Evolutionary conservation across 2,888 invertebrate species (phyloP).

Genomic region (Caenorhabditis sp.): DNA sequence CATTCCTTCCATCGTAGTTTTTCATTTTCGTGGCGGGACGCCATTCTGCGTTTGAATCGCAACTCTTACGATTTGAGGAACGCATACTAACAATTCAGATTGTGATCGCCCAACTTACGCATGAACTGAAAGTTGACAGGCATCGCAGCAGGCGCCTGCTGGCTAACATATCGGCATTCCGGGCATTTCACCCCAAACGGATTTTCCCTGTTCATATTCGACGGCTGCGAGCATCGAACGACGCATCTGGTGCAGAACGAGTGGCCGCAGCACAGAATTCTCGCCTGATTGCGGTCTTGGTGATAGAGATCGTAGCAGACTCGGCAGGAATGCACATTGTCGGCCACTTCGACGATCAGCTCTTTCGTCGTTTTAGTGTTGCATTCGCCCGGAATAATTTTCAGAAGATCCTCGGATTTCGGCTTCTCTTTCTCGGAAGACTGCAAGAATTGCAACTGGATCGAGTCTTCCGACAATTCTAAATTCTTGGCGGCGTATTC

Average conservation of each 20-base stretch:
- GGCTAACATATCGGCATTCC: constrained; percentile 45
- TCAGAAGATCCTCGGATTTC: background rate
- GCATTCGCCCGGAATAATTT: background rate
- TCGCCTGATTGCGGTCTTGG: constrained; percentile 24
- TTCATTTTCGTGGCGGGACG: too few species aligned
- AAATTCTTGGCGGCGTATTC: too few species aligned
- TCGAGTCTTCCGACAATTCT: too few species aligned
- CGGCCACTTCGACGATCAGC: constrained; percentile 27
- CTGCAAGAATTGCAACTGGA: too few species aligned
- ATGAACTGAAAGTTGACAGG: constrained; percentile 66
- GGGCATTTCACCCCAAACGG: constrained; percentile 48
- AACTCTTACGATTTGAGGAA: too few species aligned
- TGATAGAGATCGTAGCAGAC: constrained; percentile 52
- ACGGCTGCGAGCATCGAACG: constrained; percentile 8
- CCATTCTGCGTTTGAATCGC: too few species aligned
- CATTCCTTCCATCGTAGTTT: too few species aligned
- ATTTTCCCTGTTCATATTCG: background rate
- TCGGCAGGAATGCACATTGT: constrained; percentile 43
- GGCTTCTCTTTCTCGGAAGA: background rate
- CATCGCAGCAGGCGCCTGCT: constrained; percentile 27
- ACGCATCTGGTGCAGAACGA: constrained; percentile 62
- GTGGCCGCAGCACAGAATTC: constrained; percentile 64
- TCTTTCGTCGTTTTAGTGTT: constrained; percentile 2
- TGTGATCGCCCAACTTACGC: too few species aligned
- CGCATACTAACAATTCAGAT: too few species aligned